phyloP scores from a whole-genome alignment of 1,140 invertebrate species.

The Campoletis sonorensis region DNA sequence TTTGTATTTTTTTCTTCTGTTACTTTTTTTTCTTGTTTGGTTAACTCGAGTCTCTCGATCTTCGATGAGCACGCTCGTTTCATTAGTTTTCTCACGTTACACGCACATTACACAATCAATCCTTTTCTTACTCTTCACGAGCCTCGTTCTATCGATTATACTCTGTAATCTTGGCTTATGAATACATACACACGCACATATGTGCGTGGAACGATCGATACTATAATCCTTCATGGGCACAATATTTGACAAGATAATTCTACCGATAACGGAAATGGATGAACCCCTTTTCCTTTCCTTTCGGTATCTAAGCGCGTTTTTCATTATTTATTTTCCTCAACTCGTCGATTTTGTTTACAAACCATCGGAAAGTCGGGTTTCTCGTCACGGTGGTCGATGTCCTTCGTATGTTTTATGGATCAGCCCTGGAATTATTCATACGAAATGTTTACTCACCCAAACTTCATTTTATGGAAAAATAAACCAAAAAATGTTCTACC shows the following conservation, averaged over 20 bases:
- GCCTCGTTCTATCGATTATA: not conserved
- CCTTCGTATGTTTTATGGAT: constrained; percentile 40
- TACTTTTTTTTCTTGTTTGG: not conserved
- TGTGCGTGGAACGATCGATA: not conserved
- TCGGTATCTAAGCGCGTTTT: not conserved
- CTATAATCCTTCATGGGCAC: not conserved
- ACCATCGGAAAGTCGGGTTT: not conserved
- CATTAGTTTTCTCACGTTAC: constrained; percentile 42
- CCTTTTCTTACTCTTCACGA: not conserved
- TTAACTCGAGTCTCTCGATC: constrained; percentile 39
- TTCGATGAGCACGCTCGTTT: constrained; percentile 35
- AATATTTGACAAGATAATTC: not conserved
- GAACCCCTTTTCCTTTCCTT: not conserved
- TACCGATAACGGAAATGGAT: not conserved
- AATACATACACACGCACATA: not conserved
- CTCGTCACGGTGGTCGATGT: not conserved
- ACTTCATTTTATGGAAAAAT: not conserved
- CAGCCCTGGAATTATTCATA: constrained; percentile 55
- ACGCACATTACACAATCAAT: constrained; percentile 25
- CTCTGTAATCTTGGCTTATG: not conserved
- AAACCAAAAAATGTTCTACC: not conserved
- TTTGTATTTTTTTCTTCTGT: constrained; percentile 10
- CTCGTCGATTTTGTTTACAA: not conserved
- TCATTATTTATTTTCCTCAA: not conserved
- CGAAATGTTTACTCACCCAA: not conserved